Conservation (phyloP, 2,888 invertebrate species). For the Caenorhabditis virilis region DNA sequence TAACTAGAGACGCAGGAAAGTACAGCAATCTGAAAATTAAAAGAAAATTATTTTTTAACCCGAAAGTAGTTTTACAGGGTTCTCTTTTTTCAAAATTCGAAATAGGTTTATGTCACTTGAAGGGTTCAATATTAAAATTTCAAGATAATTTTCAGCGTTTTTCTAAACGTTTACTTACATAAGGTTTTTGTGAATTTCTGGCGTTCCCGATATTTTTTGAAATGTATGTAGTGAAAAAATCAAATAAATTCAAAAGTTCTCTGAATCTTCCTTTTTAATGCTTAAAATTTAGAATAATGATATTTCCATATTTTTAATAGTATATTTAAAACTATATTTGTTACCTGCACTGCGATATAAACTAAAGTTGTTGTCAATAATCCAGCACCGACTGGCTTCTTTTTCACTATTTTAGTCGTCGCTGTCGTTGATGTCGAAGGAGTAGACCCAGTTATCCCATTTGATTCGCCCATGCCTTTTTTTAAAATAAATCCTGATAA, state of each 20-base stretch:
- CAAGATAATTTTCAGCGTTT: neutral
- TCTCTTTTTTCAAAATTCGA: neutral
- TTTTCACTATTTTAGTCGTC: neutral
- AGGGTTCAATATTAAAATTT: too few species aligned
- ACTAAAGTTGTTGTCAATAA: constrained; percentile 29
- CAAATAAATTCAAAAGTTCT: too few species aligned
- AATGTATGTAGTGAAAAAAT: too few species aligned
- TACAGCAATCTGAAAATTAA: constrained; percentile 47
- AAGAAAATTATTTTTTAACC: neutral
- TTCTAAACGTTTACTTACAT: neutral
- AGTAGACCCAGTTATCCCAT: neutral
- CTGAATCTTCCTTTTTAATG: too few species aligned
- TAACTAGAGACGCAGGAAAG: constrained; percentile 56
- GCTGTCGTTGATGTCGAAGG: neutral
- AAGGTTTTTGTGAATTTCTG: too few species aligned
- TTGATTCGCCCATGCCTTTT: neutral
- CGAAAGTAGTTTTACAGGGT: too few species aligned
- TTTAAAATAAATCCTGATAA: too few species aligned
- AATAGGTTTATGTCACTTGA: neutral
- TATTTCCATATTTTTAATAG: too few species aligned
- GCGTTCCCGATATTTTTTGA: too few species aligned
- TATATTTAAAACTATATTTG: neutral
- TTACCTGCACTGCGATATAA: constrained; percentile 30
- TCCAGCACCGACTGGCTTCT: constrained; percentile 3
- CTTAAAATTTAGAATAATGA: too few species aligned